These are phyloP conservation scores for Anguilla megastoma DNA, from an alignment of 2,797 vertebrate species.

Conservation along the genomic window DNA sequence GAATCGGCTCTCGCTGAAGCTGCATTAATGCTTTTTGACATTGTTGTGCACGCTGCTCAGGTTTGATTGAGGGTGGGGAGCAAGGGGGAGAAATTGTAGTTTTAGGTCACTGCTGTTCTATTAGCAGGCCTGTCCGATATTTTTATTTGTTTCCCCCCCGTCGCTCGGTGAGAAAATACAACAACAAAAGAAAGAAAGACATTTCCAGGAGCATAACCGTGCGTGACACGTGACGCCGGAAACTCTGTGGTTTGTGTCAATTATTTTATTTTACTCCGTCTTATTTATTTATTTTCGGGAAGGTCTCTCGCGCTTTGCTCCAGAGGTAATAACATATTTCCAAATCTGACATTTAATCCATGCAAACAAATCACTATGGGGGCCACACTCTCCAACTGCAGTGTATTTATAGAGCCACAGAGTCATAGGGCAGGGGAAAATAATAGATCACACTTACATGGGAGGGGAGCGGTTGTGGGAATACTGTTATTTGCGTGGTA, in stretches of 20 bases:
- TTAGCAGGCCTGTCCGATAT: conserved; percentile 27
- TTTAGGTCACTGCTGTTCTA: conserved; percentile 13
- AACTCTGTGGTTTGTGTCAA: conserved; percentile 33
- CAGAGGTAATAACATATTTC: conserved; percentile 57
- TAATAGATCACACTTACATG: conserved; percentile 36
- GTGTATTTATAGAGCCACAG: conserved; percentile 32
- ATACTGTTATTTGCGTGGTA: conserved; percentile 28
- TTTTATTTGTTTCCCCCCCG: conserved; percentile 24
- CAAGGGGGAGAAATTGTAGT: not conserved
- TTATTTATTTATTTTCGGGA: conserved; percentile 27
- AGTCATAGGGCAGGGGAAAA: not conserved
- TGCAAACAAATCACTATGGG: conserved; percentile 61
- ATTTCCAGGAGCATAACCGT: conserved; percentile 22
- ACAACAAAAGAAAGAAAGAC: conserved; percentile 26
- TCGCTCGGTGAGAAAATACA: conserved; percentile 29
- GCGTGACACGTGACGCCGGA: conserved; percentile 32
- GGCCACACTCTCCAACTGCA: conserved; percentile 33
- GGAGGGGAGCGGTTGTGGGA: conserved; percentile 20
- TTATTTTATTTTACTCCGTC: not conserved
- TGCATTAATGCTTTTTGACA: conserved; percentile 52
- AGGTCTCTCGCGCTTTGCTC: conserved; percentile 39
- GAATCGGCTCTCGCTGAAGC: conserved; percentile 28
- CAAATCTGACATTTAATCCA: conserved; percentile 62
- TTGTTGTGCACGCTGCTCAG: conserved; percentile 29
- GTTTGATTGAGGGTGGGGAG: conserved; percentile 7